Evolutionary conservation across 2,797 vertebrate genomes (phyloP), one percentile per base, ranked within the genome.

Genomic region (Acanthornis magna): DNA sequence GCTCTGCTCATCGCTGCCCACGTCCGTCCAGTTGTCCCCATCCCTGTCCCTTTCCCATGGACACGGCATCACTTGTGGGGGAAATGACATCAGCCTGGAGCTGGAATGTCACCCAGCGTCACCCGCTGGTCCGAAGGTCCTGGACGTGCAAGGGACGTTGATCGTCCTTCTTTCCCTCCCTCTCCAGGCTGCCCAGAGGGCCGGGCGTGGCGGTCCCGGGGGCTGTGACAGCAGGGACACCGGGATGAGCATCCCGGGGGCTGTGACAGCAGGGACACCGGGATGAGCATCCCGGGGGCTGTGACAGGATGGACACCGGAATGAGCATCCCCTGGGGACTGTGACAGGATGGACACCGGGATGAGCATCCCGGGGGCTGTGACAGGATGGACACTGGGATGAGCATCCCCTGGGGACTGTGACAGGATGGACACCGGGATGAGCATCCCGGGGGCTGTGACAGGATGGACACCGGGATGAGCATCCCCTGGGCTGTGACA

Each of bases 361-460:
- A 45, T 45, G 53, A 1, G 0, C 53, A 29, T 50, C 30, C 42
- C 13, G 16, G 60, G 20, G 0, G 0, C 63, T 16, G 16, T 2
- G 8, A 50, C 20, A 18, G 43, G 5, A 8, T 2, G 27, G 34
- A 57, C 40, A 34, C 1, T 11, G 66, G 32, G 66, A 36, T 36
- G 47, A 0, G 1, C 43, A 58, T 51, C 38, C 43, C 4, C 1
- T 29, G 15, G 0, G 0, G n/a, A n/a, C 58, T 16, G 19, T 1
- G 8, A 32, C 14, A 8, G 38, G 1, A 10, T 0, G 32, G 45
- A 40, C 45, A 50, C 4, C 7, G 72, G 34, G 43, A 48, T 74
- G 71, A 3, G 5, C 21, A 20, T 60, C 43, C 36, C 15, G 7
- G 25, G 20, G 0, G 1, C 47, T 21, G 17, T 1, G 9, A n/a